These are phyloP conservation scores for Suricata suricatta DNA, from an alignment of 2,113 vertebrate species.

Conservation along the genomic window DNA sequence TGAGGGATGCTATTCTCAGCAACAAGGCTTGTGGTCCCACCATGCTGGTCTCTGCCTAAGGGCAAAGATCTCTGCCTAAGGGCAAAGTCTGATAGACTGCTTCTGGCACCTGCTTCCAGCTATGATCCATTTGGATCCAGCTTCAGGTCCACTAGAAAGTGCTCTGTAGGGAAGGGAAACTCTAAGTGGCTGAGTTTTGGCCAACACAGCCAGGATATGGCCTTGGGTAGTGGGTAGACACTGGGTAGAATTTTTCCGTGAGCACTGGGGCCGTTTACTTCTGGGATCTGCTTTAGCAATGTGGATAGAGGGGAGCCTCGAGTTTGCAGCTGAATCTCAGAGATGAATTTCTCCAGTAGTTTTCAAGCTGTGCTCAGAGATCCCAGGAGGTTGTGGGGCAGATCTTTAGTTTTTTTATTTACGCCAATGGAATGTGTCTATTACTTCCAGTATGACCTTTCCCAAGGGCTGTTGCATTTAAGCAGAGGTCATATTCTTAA, in stretches of 20 bases:
- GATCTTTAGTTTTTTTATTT: background rate
- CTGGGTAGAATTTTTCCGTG: rapidly evolving
- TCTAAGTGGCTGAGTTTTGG: background rate
- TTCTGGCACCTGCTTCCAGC: background rate
- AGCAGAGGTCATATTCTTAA: background rate
- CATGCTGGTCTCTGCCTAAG: background rate
- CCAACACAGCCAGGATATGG: background rate
- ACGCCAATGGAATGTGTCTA: background rate
- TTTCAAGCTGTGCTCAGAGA: background rate
- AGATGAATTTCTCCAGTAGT: background rate
- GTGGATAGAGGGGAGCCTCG: background rate
- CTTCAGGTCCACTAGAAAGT: background rate
- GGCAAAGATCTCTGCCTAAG: too few species aligned
- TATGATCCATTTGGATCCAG: too few species aligned
- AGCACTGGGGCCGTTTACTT: background rate
- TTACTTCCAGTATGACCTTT: background rate
- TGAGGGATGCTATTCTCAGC: background rate
- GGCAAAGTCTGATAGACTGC: too few species aligned
- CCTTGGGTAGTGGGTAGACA: background rate
- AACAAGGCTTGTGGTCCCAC: background rate
- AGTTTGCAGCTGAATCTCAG: background rate
- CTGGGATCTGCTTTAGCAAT: background rate
- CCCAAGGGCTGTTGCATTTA: background rate
- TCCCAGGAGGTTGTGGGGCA: background rate
- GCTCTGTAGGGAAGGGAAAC: background rate